Evolutionary conservation across 1,140 invertebrate genomes (phyloP).

Genomic region (Neodiprion pinetum): DNA sequence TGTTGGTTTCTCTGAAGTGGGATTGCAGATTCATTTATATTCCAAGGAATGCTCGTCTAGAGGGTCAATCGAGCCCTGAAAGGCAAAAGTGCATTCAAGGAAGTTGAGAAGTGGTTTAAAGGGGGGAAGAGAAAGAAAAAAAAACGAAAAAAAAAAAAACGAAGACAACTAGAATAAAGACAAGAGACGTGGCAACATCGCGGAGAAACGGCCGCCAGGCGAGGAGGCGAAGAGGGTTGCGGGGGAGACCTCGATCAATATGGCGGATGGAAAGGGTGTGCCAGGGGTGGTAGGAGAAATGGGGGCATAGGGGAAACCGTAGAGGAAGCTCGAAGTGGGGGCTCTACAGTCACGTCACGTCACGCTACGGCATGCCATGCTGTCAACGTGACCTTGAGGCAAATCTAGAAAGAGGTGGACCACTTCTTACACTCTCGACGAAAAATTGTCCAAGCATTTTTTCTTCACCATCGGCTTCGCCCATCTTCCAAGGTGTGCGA

Average conservation of each 20-base stretch:
- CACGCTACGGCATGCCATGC: neutral
- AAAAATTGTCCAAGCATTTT: no score
- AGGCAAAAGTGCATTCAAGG: no score
- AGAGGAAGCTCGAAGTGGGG: constrained; percentile 19
- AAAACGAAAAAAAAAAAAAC: no score
- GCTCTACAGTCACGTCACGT: constrained; percentile 27
- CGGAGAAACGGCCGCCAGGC: constrained; percentile 24
- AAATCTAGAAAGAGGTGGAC: no score
- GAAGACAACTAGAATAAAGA: neutral
- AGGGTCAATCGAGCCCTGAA: neutral
- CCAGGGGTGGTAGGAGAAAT: constrained; percentile 42
- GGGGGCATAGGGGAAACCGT: constrained; percentile 30
- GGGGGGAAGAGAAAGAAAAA: constrained; percentile 7
- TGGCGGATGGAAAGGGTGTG: constrained; percentile 49
- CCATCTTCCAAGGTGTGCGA: no score
- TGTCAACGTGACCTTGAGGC: no score
- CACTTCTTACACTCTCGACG: no score
- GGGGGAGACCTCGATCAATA: constrained; percentile 50
- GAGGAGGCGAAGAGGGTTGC: constrained; percentile 24
- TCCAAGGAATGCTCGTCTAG: no score
- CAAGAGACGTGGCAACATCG: constrained; percentile 35
- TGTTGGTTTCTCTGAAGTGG: neutral
- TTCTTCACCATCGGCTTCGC: no score
- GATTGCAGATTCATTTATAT: no score
- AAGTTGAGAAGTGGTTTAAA: constrained; percentile 4